Evolutionary conservation across 2,888 invertebrate species (phyloP).

Genomic region (Escarpia spicata): DNA sequence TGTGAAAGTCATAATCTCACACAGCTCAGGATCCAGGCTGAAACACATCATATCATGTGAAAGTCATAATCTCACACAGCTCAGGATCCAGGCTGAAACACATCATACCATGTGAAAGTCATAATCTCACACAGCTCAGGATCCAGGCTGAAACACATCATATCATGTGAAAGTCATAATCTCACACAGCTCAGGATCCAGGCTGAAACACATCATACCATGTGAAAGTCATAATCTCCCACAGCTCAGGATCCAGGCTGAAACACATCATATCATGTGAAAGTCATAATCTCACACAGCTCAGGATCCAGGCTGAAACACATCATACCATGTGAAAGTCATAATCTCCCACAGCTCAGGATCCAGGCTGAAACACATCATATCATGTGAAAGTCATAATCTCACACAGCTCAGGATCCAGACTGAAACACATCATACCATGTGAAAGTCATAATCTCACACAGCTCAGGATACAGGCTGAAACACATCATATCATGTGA

Average conservation of each 20-base stretch:
- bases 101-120: not conserved
- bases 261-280: constrained; percentile 41
- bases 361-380: constrained; percentile 77
- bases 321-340: too few relatives aligned
- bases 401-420: too few relatives aligned
- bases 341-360: constrained; percentile 86
- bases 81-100: constrained; percentile 86
- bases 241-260: constrained; percentile 92
- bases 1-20: too few relatives aligned
- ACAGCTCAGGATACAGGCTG: constrained; percentile 93
- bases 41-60: too few relatives aligned
- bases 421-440: too few relatives aligned
- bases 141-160: too few relatives aligned
- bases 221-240: too few relatives aligned
- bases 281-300: constrained; percentile 77
- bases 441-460: constrained; percentile 73
- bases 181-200: constrained; percentile 95
- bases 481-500: constrained; percentile 38
- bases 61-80: constrained; percentile 78
- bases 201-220: constrained; percentile 68
- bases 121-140: too few relatives aligned
- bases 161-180: too few relatives aligned
- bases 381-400: not conserved
- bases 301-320: constrained; percentile 85
- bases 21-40: too few relatives aligned